Evolutionary conservation across 2,113 vertebrate genomes (phyloP).

Genomic region (Mystacornis crossleyi): DNA sequence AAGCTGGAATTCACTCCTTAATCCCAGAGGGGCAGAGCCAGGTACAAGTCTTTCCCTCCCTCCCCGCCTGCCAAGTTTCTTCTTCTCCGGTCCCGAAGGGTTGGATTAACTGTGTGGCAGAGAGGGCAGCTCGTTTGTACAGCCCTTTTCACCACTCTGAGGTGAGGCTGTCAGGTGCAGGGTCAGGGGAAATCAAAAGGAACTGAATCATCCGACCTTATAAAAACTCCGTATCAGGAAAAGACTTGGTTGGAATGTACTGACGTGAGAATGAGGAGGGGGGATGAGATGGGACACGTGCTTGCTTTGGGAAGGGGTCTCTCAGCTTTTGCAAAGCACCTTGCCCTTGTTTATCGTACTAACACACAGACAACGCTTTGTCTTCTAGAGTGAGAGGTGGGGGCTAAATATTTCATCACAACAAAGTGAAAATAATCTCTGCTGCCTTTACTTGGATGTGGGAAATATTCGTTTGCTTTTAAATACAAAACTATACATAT

Average conservation of each 20-base stretch:
- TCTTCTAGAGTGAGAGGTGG: not conserved
- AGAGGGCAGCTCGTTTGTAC: not conserved
- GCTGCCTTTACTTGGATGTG: not conserved
- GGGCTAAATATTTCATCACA: not conserved
- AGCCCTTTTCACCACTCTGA: not conserved
- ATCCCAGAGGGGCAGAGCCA: not conserved
- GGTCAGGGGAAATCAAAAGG: not conserved
- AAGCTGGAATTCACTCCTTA: not conserved
- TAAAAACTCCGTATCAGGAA: not conserved
- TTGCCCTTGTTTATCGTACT: not conserved
- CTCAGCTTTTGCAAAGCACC: not conserved
- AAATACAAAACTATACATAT: not conserved
- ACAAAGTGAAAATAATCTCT: not conserved
- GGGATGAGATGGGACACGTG: fast-evolving
- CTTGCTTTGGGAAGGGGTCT: not conserved
- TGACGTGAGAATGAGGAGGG: not conserved
- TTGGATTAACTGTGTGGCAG: not conserved
- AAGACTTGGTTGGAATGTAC: not conserved
- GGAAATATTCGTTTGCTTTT: not conserved
- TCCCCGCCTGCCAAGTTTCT: not conserved
- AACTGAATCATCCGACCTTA: not conserved
- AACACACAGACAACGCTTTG: not conserved
- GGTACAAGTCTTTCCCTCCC: not conserved
- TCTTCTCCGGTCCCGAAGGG: not conserved
- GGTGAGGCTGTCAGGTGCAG: not conserved